Evolutionary conservation across 2,888 invertebrate species (phyloP), one percentile per base, ranked within the genome.

Genomic region (Harpalus rufipes): DNA sequence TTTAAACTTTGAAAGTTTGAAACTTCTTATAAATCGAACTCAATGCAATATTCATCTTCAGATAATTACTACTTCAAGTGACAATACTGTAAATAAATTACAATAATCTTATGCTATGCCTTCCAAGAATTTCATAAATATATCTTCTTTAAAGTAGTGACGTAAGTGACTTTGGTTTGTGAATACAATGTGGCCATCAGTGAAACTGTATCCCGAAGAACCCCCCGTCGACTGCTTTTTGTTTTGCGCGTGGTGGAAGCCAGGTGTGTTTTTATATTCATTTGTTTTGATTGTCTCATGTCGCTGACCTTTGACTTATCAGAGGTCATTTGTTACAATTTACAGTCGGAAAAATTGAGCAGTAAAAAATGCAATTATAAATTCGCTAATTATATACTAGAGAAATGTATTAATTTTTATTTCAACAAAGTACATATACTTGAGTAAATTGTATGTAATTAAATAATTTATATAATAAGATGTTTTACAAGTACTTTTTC

Each of bases 181-280:
- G 7, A 44, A 10, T 7, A 51, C 14, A 59, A 84, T 84, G 84
- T 78, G 84, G 78, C 61, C 61, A 25, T 78, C 63, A 14, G 63
- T 63, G 25, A 59, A 76, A n/a, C 32, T 59, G 18, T 84, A 78
- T 25, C 65, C 84, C 6, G 78, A 84, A 25, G 84, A 84, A 51
- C 84, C 84, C 14, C 56, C 84, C 16, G 65, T 84, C 25, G 84
- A 84, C 16, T 84, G 84, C 51, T 84, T 84, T 76, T 63, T 84
- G 78, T 84, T 84, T 65, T 84, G 84, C 56, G 78, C 78, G 61
- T 84, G 84, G 84, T 84, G 84, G 84, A 84, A 78, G 74, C 58
- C 84, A 78, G 84, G 84, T 84, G 51, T 76, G 78, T 79, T 79
- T 25, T 59, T 79, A 39, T 59, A 58, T 79, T 79, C 58, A 25